These are phyloP conservation scores for Amblyjoppa proteus DNA, from an alignment of 2,888 invertebrate species.

Conservation along the genomic window DNA sequence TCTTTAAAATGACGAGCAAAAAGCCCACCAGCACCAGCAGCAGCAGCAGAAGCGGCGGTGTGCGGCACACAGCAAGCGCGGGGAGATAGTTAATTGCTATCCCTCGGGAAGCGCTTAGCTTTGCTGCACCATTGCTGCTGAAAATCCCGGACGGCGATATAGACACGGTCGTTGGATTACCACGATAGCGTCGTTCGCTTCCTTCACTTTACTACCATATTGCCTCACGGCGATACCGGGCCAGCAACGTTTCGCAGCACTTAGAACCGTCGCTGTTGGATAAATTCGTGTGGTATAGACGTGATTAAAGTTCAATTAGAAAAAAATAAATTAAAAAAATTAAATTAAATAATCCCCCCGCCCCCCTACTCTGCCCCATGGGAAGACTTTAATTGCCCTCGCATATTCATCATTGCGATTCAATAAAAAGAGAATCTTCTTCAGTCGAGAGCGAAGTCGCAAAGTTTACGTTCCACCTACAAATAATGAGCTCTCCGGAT, in stretches of 20 bases:
- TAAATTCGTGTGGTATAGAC: background rate
- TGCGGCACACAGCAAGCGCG: background rate
- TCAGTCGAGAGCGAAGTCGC: background rate
- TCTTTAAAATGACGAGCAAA: constrained; percentile 63
- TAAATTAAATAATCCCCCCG: background rate
- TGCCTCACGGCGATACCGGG: constrained; percentile 22
- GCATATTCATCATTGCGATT: background rate
- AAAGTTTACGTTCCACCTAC: background rate
- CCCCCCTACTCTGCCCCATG: background rate
- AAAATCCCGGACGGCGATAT: constrained; percentile 46
- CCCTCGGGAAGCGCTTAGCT: constrained; percentile 54
- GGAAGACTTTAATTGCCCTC: constrained; percentile 39
- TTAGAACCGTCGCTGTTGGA: background rate
- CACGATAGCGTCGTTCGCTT: constrained; percentile 51
- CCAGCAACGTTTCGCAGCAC: background rate
- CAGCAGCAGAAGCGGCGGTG: constrained; percentile 13
- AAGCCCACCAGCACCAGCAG: constrained; percentile 41
- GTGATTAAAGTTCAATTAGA: constrained; percentile 9
- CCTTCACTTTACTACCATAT: constrained; percentile 23
- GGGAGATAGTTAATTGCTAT: constrained; percentile 63
- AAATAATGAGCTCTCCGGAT: constrained; percentile 17
- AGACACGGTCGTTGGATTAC: constrained; percentile 47
- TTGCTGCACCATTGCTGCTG: constrained; percentile 48
- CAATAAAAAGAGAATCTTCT: background rate
- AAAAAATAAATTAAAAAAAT: constrained; percentile 8